Conservation (phyloP, 2,888 invertebrate species). For the Patella ulyssiponensis region DNA sequence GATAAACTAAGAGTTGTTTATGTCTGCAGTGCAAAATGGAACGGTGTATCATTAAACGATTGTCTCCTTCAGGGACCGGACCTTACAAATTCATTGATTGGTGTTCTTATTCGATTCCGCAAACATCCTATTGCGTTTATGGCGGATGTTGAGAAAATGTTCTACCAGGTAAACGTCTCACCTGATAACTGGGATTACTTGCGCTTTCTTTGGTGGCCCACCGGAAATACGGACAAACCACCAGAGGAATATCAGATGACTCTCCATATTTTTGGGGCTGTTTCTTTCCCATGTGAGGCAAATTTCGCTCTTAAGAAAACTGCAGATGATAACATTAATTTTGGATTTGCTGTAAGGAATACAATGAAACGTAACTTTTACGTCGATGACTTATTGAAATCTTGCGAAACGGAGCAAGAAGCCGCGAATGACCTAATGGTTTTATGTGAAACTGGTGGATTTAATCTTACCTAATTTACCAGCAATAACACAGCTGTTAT, state of each 20-base stretch:
- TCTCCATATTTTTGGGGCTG: constrained; percentile 5
- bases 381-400: constrained; percentile 17
- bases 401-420: constrained; percentile 10
- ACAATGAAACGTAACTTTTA: constrained; percentile 14
- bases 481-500: constrained; percentile 14
- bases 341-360: background rate
- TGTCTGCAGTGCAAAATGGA: constrained; percentile 21
- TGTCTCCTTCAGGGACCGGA: constrained; percentile 27
- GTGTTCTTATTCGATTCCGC: constrained; percentile 22
- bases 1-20: constrained; percentile 17
- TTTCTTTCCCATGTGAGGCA: constrained; percentile 12
- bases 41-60: constrained; percentile 20
- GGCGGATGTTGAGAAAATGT: constrained; percentile 28
- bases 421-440: background rate
- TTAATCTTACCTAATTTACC: constrained; percentile 3
- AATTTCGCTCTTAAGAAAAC: constrained; percentile 3
- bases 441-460: background rate
- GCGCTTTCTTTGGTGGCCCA: constrained; percentile 23
- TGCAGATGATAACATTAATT: background rate
- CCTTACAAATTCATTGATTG: constrained; percentile 23
- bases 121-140: constrained; percentile 23
- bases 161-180: constrained; percentile 20
- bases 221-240: background rate
- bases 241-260: constrained; percentile 12
- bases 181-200: constrained; percentile 17